phyloP scores from a whole-genome alignment of 2,113 vertebrate species.

The Urocolius indicus region DNA sequence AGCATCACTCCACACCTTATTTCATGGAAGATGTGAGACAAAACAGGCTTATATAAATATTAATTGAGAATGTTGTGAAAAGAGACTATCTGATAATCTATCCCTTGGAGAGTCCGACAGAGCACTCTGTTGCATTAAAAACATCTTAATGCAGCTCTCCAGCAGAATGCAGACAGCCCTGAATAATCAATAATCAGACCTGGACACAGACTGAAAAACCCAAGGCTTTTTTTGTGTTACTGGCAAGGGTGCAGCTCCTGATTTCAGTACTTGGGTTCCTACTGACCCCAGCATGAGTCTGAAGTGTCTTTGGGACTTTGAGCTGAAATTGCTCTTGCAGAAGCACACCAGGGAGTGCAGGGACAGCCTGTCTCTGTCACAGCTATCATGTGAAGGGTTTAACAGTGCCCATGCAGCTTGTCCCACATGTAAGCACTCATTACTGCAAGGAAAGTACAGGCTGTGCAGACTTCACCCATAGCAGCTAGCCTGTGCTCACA shows the following conservation, averaged over 20 bases:
- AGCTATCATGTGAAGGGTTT: neutral
- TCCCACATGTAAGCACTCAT: fast-evolving
- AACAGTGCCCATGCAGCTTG: fast-evolving
- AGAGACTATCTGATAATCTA: slow-evolving; percentile 37
- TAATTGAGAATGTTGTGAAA: slow-evolving; percentile 45
- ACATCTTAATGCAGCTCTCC: neutral
- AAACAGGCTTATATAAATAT: slow-evolving; percentile 52
- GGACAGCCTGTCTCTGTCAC: fast-evolving
- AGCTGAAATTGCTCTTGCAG: fast-evolving
- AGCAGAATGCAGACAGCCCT: neutral
- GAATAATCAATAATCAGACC: neutral
- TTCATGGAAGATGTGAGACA: slow-evolving; percentile 24
- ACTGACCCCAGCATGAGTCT: fast-evolving
- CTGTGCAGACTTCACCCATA: neutral
- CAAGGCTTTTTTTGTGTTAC: neutral
- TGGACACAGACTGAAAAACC: neutral
- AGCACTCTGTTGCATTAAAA: slow-evolving; percentile 8
- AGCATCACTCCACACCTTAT: slow-evolving; percentile 17
- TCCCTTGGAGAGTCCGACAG: slow-evolving; percentile 21
- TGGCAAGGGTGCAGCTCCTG: neutral
- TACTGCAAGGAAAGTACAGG: neutral
- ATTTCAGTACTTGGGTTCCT: neutral
- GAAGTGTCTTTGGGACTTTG: neutral
- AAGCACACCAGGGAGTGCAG: fast-evolving
- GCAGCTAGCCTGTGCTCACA: fast-evolving